Conservation (phyloP, 2,888 invertebrate species). For the Isoperla grammatica region DNA sequence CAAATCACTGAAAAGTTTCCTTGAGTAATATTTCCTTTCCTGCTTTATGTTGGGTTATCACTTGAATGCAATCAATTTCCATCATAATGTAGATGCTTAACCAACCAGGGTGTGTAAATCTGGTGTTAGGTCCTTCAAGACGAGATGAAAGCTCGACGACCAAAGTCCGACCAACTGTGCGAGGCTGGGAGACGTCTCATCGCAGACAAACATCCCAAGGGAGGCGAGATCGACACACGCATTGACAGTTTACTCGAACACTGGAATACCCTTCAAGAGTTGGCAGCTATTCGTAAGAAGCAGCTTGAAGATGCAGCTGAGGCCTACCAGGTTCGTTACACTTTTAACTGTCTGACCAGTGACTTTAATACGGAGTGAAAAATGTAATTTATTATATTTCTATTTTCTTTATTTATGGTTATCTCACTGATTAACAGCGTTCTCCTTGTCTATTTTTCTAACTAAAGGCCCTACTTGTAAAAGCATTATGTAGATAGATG, state of each 20-base stretch:
- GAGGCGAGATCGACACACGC: conserved; percentile 72
- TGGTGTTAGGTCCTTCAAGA: conserved; percentile 54
- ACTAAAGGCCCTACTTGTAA: too few relatives aligned
- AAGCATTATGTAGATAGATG: too few relatives aligned
- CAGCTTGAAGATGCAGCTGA: conserved; percentile 84
- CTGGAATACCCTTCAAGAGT: conserved; percentile 83
- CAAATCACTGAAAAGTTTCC: too few relatives aligned
- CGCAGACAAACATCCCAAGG: conserved; percentile 73
- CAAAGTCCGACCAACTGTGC: conserved; percentile 63
- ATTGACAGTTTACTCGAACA: conserved; percentile 73
- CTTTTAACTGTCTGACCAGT: too few relatives aligned
- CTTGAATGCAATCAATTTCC: too few relatives aligned
- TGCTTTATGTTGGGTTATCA: too few relatives aligned
- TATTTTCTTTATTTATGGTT: too few relatives aligned
- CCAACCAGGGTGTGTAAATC: conserved; percentile 8
- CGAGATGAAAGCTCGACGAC: conserved; percentile 76
- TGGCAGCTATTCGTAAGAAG: conserved; percentile 66
- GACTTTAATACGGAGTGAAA: too few relatives aligned
- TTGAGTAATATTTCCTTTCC: too few relatives aligned
- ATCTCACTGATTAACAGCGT: too few relatives aligned
- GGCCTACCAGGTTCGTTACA: conserved; percentile 68
- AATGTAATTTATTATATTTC: too few relatives aligned
- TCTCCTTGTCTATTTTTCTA: too few relatives aligned
- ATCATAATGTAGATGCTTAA: background rate
- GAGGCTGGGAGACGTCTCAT: conserved; percentile 63